Evolutionary conservation across 2,113 vertebrate genomes (phyloP), one percentile per base, ranked within the genome.

Genomic region (Megaceryle maxima): DNA sequence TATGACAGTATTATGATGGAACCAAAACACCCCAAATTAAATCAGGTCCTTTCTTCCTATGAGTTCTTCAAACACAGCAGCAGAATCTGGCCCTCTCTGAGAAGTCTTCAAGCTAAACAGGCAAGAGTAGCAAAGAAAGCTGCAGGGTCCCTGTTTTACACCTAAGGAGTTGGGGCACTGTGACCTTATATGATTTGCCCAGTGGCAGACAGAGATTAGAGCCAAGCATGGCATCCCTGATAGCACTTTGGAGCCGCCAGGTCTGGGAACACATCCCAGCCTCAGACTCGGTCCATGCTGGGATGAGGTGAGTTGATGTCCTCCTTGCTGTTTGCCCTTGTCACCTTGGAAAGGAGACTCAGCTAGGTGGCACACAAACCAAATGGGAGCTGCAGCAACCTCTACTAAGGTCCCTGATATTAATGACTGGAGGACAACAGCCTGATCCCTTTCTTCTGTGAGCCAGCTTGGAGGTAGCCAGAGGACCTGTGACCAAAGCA

Each of bases 161-260:
- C 35, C 22, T 46, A 2, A 72, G 56, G 25, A 35, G 11, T 13
- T 4, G 1, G 22, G 44, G 9, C 64, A 83, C 46, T 1, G 0
- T 25, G 76, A 56, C 69, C 33, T 43, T 41, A 57, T 83, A 22
- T 1, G 2, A 81, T 69, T 86, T 77, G 17, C n/a, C 16, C n/a
- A 69, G 31, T 46, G 48, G 16, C 66, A 59, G 24, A 31, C 55
- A 67, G 46, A 59, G 11, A 53, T 48, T 37, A 37, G 28, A 50
- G n/a, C 18, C n/a, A 79, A 90, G 56, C 31, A n/a, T 29, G 37
- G 9, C 25, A 46, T 55, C 10, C 51, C 51, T 82, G 62, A 24
- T 39, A 60, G 35, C 35, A n/a, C 10, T 94, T 85, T 33, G 35
- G 66, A 72, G 35, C 20, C 22, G 25, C 15, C 39, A 75, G 41